Evolutionary conservation across 2,888 invertebrate genomes (phyloP).

Genomic region (Gordius sp.): DNA sequence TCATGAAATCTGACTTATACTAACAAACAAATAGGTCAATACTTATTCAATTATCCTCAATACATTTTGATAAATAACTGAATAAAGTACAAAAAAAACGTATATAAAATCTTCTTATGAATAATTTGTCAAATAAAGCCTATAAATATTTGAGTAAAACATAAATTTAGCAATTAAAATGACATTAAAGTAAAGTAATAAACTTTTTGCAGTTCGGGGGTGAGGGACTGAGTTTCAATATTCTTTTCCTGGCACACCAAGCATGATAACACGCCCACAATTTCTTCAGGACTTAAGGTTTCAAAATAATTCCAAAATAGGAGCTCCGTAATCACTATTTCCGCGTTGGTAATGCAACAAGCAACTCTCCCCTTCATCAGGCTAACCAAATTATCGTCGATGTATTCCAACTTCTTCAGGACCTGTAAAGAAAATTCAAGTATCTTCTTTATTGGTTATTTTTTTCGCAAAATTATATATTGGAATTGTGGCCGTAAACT

Average conservation of each 20-base stretch:
- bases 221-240: slow-evolving; percentile 32
- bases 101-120: neutral
- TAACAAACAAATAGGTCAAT: slow-evolving; percentile 25
- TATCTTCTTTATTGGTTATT: too few relatives aligned
- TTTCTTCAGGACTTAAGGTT: slow-evolving; percentile 57
- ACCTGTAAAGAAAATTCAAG: slow-evolving; percentile 24
- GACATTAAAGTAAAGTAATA: slow-evolving; percentile 16
- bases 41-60: neutral
- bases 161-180: slow-evolving; percentile 11
- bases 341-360: slow-evolving; percentile 51
- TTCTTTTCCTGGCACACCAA: slow-evolving; percentile 66
- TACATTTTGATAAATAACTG: neutral
- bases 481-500: too few relatives aligned
- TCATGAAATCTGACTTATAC: slow-evolving; percentile 44
- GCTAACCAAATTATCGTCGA: slow-evolving; percentile 43
- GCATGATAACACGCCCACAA: slow-evolving; percentile 68
- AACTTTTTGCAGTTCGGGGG: slow-evolving; percentile 37
- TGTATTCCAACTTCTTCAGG: slow-evolving; percentile 46
- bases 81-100: neutral
- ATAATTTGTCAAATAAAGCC: slow-evolving; percentile 16
- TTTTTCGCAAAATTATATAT: too few relatives aligned
- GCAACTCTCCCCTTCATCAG: slow-evolving; percentile 57
- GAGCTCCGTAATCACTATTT: slow-evolving; percentile 64
- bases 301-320: slow-evolving; percentile 65
- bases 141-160: slow-evolving; percentile 21